A percentile compares a stretch with the other conserved stretches of the same genome.
phyloP scores from a whole-genome alignment of 2,888 invertebrate species.

The Luperina testacea region DNA sequence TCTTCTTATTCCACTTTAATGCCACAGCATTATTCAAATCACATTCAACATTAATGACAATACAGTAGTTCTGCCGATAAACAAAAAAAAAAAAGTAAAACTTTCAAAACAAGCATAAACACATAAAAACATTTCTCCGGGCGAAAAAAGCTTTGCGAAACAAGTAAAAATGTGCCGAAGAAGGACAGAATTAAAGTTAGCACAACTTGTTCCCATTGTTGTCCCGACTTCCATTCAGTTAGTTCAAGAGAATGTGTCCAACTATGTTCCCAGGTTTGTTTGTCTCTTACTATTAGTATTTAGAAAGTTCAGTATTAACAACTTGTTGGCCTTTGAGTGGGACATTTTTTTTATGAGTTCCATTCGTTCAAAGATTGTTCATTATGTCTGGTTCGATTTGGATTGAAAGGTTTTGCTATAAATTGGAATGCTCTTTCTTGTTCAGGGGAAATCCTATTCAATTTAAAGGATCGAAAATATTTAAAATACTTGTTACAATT shows the following conservation, averaged over 20 bases:
- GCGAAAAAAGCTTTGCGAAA: slow-evolving; percentile 42
- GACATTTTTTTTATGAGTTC: slow-evolving; percentile 36
- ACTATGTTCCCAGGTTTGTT: slow-evolving; percentile 59
- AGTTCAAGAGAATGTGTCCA: slow-evolving; percentile 61
- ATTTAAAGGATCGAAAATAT: neutral
- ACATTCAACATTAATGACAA: slow-evolving; percentile 31
- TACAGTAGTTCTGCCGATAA: slow-evolving; percentile 6
- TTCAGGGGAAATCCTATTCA: too few species aligned
- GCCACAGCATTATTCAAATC: slow-evolving; percentile 8
- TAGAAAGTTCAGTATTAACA: slow-evolving; percentile 61
- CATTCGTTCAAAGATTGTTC: slow-evolving; percentile 17
- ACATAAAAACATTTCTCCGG: slow-evolving; percentile 46
- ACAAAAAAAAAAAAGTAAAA: slow-evolving; percentile 6
- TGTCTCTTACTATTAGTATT: slow-evolving; percentile 63
- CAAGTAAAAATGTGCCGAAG: slow-evolving; percentile 53
- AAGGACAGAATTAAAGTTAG: slow-evolving; percentile 65
- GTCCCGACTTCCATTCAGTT: slow-evolving; percentile 53
- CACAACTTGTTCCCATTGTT: slow-evolving; percentile 60
- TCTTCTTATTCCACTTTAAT: neutral
- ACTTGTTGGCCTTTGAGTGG: slow-evolving; percentile 57
- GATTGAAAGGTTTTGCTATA: neutral
- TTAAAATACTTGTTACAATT: too few species aligned
- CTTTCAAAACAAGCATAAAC: slow-evolving; percentile 42
- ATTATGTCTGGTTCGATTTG: slow-evolving; percentile 7
- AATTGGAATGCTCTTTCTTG: neutral